Evolutionary conservation across 2,797 vertebrate genomes (phyloP).

Genomic region (Enteromius argenteus): DNA sequence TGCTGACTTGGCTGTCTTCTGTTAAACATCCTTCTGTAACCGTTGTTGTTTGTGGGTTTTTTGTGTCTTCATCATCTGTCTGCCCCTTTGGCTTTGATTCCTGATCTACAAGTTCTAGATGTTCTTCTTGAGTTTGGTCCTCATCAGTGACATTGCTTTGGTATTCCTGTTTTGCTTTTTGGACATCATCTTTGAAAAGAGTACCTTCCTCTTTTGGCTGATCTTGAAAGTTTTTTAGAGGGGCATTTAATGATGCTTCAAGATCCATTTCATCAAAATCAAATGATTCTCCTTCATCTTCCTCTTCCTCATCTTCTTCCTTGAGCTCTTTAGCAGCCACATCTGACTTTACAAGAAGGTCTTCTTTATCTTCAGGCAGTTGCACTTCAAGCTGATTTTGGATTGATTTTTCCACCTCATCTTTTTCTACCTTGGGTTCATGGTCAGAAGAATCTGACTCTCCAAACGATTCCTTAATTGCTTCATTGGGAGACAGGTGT

Average conservation of each 20-base stretch:
- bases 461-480: neutral
- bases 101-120: constrained; percentile 9
- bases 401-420: neutral
- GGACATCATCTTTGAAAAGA: constrained; percentile 45
- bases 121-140: neutral
- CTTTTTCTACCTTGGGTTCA: constrained; percentile 11
- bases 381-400: neutral
- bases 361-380: constrained; percentile 24
- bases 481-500: neutral
- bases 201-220: constrained; percentile 54
- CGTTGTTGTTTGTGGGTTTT: neutral
- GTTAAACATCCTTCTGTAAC: constrained; percentile 26
- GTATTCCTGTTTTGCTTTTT: neutral
- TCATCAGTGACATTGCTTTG: neutral
- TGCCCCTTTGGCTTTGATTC: constrained; percentile 24
- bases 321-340: constrained; percentile 3
- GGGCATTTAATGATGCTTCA: constrained; percentile 52
- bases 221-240: constrained; percentile 28
- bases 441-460: constrained; percentile 12
- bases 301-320: constrained; percentile 56
- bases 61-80: constrained; percentile 10
- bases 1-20: neutral
- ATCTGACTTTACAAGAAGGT: constrained; percentile 1
- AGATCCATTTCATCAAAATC: constrained; percentile 73
- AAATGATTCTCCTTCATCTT: constrained; percentile 71